Evolutionary conservation across 2,888 invertebrate species (phyloP), one percentile per base, ranked within the genome.

Genomic region (Athrips mouffetella): DNA sequence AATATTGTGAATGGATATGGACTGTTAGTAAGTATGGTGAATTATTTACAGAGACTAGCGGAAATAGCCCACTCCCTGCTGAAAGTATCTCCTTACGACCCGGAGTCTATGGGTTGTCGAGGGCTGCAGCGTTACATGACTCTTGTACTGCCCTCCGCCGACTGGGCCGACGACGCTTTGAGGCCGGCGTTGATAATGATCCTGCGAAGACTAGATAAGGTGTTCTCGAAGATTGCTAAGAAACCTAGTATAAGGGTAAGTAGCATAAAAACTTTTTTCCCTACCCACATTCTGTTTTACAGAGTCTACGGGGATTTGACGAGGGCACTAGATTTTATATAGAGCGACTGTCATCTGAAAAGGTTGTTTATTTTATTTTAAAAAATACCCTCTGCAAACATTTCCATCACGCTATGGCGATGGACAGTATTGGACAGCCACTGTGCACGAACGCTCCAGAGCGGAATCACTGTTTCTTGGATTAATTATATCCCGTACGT

Each of bases 81-180:
- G 13, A 99, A 99, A 87, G 95, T 99, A 15, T 98, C 99, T 0
- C 98, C 99, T 0, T 99, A 99, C 79, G 99, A 99, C 85, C 96
- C 98, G 0, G 94, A 95, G 60, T 98, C 99, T 0, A 98, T 99
- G 97, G 96, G 94, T 0, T 98, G 98, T 64, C 91, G 96, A 25
- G 98, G 98, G 0, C 86, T 99, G 0, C 96, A 97, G 67, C 92
- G 94, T 56, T 98, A 97, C 68, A 97, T 96, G 96, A 95, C 94
- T 50, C 94, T 94, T 60, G 93, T 99, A 46, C 85, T 99, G 47
- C 99, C 99, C 0, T 94, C 96, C 0, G 98, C 97, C 0, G 98
- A 99, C 71, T 99, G 99, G 98, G 94, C 96, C 0, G 95, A 96
- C 64, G 97, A 98, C 70, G 92, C 96, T 0, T 91, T 98, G 76